Evolutionary conservation across 1,140 invertebrate species (phyloP).

Genomic region (Eriosoma lanigerum): DNA sequence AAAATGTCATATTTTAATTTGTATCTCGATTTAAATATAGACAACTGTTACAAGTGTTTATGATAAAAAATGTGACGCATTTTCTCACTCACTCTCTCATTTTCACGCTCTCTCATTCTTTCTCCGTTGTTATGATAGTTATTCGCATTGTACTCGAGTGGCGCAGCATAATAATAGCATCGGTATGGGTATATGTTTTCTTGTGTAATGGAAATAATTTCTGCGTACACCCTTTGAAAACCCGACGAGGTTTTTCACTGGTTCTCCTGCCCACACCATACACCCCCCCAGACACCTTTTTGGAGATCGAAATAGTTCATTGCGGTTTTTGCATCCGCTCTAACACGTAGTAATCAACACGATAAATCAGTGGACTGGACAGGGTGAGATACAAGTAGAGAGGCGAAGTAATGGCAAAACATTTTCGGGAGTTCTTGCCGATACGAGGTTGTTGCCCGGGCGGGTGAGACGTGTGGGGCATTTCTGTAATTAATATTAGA

Average conservation of each 20-base stretch:
- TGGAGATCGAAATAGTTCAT: slow-evolving; percentile 38
- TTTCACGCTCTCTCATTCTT: no score
- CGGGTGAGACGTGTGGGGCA: background rate
- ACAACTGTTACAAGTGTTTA: no score
- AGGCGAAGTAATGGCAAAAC: slow-evolving; percentile 46
- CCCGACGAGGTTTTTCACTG: slow-evolving; percentile 16
- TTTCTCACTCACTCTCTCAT: no score
- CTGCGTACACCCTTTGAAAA: background rate
- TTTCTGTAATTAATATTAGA: slow-evolving; percentile 47
- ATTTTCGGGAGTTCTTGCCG: slow-evolving; percentile 43
- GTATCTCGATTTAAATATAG: no score
- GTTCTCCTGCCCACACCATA: background rate
- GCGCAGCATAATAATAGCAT: background rate
- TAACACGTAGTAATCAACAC: slow-evolving; percentile 25
- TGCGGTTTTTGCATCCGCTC: slow-evolving; percentile 43
- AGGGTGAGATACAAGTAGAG: background rate
- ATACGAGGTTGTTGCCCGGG: background rate
- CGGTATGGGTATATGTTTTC: slow-evolving; percentile 10
- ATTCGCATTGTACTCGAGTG: background rate
- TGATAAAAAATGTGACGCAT: no score
- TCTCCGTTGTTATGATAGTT: background rate
- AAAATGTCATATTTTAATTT: no score
- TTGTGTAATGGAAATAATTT: slow-evolving; percentile 20
- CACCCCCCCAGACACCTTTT: slow-evolving; percentile 14
- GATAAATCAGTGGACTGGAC: slow-evolving; percentile 38